Evolutionary conservation across 2,797 vertebrate genomes (phyloP).

Genomic region (Hippopotamyrus pictus): DNA sequence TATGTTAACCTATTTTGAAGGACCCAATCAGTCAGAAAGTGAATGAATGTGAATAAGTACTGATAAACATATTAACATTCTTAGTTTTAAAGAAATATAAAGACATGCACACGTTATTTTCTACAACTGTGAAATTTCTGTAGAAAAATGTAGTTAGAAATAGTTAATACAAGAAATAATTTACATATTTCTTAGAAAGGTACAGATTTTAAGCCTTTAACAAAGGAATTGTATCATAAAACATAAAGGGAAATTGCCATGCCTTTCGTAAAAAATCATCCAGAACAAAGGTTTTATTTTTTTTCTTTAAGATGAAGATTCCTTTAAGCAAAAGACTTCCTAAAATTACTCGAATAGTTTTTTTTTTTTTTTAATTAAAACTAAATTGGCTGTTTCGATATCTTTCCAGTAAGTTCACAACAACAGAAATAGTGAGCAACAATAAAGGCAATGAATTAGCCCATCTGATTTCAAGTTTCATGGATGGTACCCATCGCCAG

Average conservation of each 20-base stretch:
- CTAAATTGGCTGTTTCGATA: constrained; percentile 51
- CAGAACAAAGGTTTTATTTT: constrained; percentile 48
- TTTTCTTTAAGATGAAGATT: constrained; percentile 31
- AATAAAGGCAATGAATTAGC: constrained; percentile 25
- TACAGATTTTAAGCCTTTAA: constrained; percentile 70
- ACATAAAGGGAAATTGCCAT: constrained; percentile 58
- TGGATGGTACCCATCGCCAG: constrained; percentile 21
- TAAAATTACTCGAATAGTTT: constrained; percentile 43
- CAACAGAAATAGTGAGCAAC: constrained; percentile 24
- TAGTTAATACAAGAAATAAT: constrained; percentile 33
- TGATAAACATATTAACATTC: constrained; percentile 11
- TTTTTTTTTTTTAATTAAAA: constrained; percentile 45
- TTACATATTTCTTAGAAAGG: constrained; percentile 64
- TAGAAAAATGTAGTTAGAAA: constrained; percentile 35
- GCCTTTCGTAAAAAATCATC: constrained; percentile 63
- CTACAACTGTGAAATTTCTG: constrained; percentile 27
- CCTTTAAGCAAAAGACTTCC: constrained; percentile 52
- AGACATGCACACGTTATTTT: constrained; percentile 54
- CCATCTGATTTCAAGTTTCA: constrained; percentile 30
- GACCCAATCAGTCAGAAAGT: constrained; percentile 7
- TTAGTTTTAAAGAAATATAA: constrained; percentile 29
- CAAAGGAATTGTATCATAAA: constrained; percentile 51
- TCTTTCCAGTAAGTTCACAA: constrained; percentile 38
- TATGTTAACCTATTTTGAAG: not conserved
- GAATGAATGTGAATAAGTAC: not conserved